Base-by-base conservation (phyloP, 2,888 invertebrate genomes). In the Stenolophus ochropezus region DNA sequence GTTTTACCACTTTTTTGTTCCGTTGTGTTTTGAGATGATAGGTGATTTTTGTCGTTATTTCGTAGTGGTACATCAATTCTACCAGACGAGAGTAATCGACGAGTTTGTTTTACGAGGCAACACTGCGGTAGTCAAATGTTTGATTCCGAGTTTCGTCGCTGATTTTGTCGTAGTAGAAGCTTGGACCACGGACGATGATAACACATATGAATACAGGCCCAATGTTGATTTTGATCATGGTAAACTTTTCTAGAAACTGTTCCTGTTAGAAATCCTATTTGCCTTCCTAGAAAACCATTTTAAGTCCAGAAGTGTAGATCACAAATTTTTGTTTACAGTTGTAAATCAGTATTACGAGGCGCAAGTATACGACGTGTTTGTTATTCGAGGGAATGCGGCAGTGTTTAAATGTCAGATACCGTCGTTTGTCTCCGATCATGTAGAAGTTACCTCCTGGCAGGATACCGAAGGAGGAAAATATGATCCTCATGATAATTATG, bases 391-490 rank as follows among this genome's bases (percentile, higher is more conserved):
- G 84, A 97, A 97, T 89, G 94, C 96, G 83, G 96, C 96, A 80
- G 94, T 96, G 86, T 96, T 96, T 90, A 97, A 96, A 90, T 97
- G 97, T 90, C 95, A 96, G 90, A 94, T 96, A 85, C 97, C 97
- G 75, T 96, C 96, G 4, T 97, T 96, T 91, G 96, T 96, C 82
- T 94, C 95, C 83, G 97, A 97, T 91, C 96, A 96, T 89, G 94
- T 97, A 86, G 93, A 94, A 86, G 93, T 95, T 82, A 91, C 94
- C 73, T 93, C 94, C 85, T 97, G 97, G 96, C 93, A 95, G 87
- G 96, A 96, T 90, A 94, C 94, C 61, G 93, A 93, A 83, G 94
- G 93, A 86, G 94, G 93, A 88, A 93, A 93, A 88, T 96, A 94
- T 89, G 87, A 92, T 85, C 91, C 92, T 85, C 91, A 92, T 84